Evolutionary conservation across 2,113 vertebrate genomes (phyloP), one percentile per base, ranked within the genome.

Genomic region (Perca schrenkii): DNA sequence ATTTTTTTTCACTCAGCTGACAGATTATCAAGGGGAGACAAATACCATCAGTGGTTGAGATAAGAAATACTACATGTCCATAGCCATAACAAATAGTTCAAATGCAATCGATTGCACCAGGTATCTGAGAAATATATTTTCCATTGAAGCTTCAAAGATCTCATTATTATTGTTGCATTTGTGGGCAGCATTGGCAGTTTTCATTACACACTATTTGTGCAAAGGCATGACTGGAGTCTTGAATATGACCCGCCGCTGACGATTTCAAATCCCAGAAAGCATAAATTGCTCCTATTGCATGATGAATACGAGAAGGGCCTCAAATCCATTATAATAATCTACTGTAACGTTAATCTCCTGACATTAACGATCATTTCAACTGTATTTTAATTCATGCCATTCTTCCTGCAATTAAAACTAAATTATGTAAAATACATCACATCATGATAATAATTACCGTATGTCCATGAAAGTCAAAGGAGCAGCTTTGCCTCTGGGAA

Each of bases 371-470:
- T 89, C 34, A 73, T 90, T 56, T 47, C 19, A 25, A 12, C 19
- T 81, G 19, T 2, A 63, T 79, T 77, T 69, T 64, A 83, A 88
- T 82, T 80, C 62, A 79, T 72, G 28, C 34, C 16, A 74, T 72
- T 80, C 69, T 65, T 65, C 19, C 31, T 50, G 61, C 74, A 61
- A 89, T 89, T 90, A 79, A 87, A 90, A 79, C 77, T 70, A 16
- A 85, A 80, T 92, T 14, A 82, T 60, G 53, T 61, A 25, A 91
- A 88, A 89, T 77, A 21, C 17, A 70, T 78, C 74, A 69, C 22
- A 67, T 74, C 68, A 82, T 78, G 49, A 76, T 58, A 63, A 77
- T 71, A 71, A 77, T 82, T 43, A 82, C 63, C 77, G 65, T 53
- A 10, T n/a, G 69, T 68, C 54, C 53, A 49, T 72, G 68, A 75